A percentile compares a stretch with the other conserved stretches of the same genome.
Evolutionary conservation across 2,113 vertebrate genomes (phyloP).

Genomic region (Corynorhinus townsendii): DNA sequence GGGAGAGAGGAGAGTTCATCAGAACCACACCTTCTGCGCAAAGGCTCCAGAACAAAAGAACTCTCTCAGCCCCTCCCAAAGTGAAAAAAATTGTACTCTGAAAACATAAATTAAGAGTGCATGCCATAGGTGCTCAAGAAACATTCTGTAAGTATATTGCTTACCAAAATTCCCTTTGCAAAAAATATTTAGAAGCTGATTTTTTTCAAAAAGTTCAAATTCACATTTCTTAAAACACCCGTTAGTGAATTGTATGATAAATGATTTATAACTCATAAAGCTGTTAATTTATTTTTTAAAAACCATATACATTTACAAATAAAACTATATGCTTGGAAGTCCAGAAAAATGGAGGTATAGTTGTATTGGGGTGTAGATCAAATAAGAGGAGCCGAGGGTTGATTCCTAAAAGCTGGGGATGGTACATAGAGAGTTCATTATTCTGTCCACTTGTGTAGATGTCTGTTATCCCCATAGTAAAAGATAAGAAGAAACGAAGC

Average conservation of each 20-base stretch:
- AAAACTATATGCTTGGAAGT: neutral
- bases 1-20: neutral
- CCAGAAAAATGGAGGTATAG: neutral
- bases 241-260: neutral
- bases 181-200: neutral
- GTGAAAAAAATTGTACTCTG: neutral
- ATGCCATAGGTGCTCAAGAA: neutral
- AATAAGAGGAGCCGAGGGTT: neutral
- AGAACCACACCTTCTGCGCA: neutral
- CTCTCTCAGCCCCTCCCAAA: neutral
- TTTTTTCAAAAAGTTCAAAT: neutral
- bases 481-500: neutral
- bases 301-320: neutral
- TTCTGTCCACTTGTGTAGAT: neutral
- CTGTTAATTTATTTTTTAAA: neutral
- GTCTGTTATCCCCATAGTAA: neutral
- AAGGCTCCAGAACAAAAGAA: neutral
- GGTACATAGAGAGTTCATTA: neutral
- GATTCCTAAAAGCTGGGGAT: neutral
- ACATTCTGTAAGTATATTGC: neutral
- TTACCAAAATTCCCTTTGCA: neutral
- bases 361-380: accelerated
- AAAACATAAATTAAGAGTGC: neutral
- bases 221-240: slow-evolving; percentile 26
- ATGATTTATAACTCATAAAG: neutral